phyloP scores from a whole-genome alignment of 2,797 vertebrate genomes.

The Lepidocolaptes lacrymiger region DNA sequence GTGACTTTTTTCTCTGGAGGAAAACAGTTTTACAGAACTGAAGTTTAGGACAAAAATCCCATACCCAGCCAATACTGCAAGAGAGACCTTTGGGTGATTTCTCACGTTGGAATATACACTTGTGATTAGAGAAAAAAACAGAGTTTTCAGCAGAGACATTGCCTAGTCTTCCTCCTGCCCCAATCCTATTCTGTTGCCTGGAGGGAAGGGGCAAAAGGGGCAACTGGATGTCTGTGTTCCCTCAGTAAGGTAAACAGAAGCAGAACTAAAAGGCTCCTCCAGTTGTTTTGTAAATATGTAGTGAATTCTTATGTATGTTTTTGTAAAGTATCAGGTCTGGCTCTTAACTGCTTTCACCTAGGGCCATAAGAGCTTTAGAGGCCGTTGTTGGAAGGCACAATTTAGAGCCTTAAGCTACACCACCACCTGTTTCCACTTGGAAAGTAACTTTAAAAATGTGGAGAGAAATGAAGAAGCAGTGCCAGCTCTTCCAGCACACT shows the following conservation, averaged over 20 bases:
- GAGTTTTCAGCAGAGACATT: background rate
- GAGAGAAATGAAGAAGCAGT: background rate
- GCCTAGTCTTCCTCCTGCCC: background rate
- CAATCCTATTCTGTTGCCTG: background rate
- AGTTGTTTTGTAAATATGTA: background rate
- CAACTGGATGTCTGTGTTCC: background rate
- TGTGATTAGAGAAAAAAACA: background rate
- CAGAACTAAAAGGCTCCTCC: background rate
- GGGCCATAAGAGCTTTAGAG: background rate
- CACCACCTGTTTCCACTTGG: background rate
- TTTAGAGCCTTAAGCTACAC: background rate
- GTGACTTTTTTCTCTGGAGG: background rate
- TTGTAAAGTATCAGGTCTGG: background rate
- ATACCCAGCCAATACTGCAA: background rate
- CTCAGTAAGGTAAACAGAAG: background rate
- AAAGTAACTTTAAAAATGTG: background rate
- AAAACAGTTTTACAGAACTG: background rate
- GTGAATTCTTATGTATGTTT: background rate
- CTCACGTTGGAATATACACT: background rate
- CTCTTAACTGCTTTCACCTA: background rate
- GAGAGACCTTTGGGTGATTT: background rate
- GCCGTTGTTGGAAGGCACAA: background rate
- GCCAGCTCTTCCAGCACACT: background rate
- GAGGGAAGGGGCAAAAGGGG: background rate
- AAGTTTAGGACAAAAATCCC: background rate